Evolutionary conservation across 2,888 invertebrate species (phyloP).

Genomic region (Zygaena filipendulae): DNA sequence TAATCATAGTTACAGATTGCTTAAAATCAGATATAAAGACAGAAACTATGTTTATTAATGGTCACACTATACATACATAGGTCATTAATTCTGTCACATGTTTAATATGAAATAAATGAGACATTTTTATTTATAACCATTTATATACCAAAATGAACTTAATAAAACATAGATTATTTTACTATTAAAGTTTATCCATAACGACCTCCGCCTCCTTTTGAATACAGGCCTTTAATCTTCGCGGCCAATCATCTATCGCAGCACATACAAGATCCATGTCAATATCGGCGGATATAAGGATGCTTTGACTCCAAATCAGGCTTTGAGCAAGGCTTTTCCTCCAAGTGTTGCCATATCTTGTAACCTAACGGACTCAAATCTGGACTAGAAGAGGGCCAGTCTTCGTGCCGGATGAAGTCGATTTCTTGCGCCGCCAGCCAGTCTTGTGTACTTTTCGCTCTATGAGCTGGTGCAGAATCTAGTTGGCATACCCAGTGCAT

Average conservation of each 20-base stretch:
- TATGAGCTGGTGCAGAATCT: slow-evolving; percentile 11
- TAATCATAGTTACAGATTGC: no score
- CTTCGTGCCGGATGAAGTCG: slow-evolving; percentile 13
- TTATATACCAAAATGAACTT: no score
- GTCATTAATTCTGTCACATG: no score
- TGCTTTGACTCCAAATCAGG: slow-evolving; percentile 2
- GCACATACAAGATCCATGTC: background rate
- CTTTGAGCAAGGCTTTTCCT: slow-evolving; percentile 5
- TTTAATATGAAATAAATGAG: no score
- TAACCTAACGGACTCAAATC: slow-evolving; percentile 11
- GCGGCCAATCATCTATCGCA: background rate
- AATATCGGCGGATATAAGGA: background rate
- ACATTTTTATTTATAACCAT: no score
- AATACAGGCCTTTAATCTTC: background rate
- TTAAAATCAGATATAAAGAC: no score
- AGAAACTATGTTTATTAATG: no score
- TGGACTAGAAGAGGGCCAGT: slow-evolving; percentile 15
- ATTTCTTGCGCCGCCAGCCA: slow-evolving; percentile 12
- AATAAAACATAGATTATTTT: no score
- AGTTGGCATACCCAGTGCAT: slow-evolving; percentile 8
- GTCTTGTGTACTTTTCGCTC: slow-evolving; percentile 10
- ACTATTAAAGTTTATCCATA: no score
- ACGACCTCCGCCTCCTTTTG: no score
- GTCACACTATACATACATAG: no score
- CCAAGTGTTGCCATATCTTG: slow-evolving; percentile 12